These are phyloP conservation scores for Hylaeus anthracinus DNA, from an alignment of 1,140 invertebrate genomes.

Conservation along the genomic window DNA sequence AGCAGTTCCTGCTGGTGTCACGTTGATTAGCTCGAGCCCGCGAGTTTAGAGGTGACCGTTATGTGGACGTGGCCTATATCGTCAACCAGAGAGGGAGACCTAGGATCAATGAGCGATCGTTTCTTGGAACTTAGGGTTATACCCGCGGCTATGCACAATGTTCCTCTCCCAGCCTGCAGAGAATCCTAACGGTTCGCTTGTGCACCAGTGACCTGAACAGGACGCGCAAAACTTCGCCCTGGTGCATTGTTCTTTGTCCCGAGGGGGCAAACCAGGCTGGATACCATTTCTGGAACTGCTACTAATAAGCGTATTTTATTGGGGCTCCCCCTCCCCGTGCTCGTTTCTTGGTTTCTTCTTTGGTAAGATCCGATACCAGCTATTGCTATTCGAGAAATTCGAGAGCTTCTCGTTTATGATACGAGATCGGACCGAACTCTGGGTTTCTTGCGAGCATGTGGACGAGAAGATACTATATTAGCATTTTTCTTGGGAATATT, in stretches of 20 bases:
- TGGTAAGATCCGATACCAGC: not conserved
- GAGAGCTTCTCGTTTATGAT: too few relatives aligned
- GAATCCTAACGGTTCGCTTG: conserved; percentile 62
- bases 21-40: conserved; percentile 55
- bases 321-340: too few relatives aligned
- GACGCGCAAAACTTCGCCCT: conserved; percentile 45
- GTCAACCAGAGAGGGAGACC: conserved; percentile 26
- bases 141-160: conserved; percentile 63
- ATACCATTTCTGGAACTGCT: conserved; percentile 11
- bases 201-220: conserved; percentile 60
- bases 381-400: not conserved
- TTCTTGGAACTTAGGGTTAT: conserved; percentile 65
- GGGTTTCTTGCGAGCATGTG: too few relatives aligned
- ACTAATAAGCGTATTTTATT: conserved; percentile 18
- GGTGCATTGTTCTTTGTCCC: conserved; percentile 39
- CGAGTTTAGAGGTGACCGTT: conserved; percentile 60
- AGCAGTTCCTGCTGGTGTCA: conserved; percentile 50
- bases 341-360: too few relatives aligned
- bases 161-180: conserved; percentile 35
- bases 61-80: conserved; percentile 64
- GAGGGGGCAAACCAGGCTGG: not conserved
- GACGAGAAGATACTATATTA: too few relatives aligned
- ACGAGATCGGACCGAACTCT: not conserved
- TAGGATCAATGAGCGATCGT: conserved; percentile 65
- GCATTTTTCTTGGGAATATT: too few relatives aligned